These are phyloP conservation scores for Criorhina ranunculi DNA, from an alignment of 2,888 invertebrate genomes.

Conservation along the genomic window DNA sequence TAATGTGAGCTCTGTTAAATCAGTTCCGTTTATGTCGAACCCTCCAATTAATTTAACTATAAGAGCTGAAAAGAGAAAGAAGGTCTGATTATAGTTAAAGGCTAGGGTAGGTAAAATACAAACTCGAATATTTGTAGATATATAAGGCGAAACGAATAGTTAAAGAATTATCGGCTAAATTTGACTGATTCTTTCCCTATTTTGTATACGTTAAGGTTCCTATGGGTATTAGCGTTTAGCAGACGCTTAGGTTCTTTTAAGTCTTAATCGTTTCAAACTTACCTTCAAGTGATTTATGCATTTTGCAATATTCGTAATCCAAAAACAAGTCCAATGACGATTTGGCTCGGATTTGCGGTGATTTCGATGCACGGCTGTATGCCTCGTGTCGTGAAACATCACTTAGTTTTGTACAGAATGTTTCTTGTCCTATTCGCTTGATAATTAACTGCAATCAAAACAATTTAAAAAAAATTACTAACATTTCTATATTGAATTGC, in stretches of 20 bases:
- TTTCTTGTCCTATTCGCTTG: constrained; percentile 95
- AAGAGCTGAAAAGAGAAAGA: constrained; percentile 82
- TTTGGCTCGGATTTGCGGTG: constrained; percentile 94
- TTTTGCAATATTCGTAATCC: constrained; percentile 97
- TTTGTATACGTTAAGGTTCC: no score
- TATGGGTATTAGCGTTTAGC: no score
- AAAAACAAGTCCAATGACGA: constrained; percentile 92
- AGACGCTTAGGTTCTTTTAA: not conserved
- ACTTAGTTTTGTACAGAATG: constrained; percentile 92
- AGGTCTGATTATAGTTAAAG: not conserved
- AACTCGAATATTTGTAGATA: no score
- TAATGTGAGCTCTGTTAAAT: constrained; percentile 85
- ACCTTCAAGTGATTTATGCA: constrained; percentile 94
- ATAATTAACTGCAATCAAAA: constrained; percentile 87
- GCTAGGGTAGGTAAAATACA: no score
- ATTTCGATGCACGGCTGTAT: constrained; percentile 96
- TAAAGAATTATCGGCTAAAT: no score
- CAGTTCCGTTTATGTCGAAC: constrained; percentile 85
- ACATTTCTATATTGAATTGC: not conserved
- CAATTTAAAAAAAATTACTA: not conserved
- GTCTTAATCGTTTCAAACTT: constrained; percentile 75
- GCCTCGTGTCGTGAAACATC: constrained; percentile 95
- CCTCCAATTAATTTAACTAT: constrained; percentile 86
- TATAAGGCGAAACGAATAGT: no score
- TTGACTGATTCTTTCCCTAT: no score